Evolutionary conservation across 2,888 invertebrate species (phyloP).

Genomic region (Balanococcus diminutus): DNA sequence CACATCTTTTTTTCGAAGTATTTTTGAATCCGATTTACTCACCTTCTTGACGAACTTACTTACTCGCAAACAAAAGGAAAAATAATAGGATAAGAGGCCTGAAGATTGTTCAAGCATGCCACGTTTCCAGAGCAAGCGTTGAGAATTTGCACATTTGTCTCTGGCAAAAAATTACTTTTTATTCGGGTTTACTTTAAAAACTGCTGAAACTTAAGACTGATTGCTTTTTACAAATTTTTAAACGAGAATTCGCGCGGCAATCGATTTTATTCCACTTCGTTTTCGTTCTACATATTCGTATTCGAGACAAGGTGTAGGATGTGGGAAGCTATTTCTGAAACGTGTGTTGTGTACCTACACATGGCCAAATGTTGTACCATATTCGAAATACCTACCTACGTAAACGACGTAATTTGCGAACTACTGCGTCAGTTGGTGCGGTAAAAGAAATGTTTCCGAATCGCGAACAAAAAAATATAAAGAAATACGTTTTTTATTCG

Average conservation of each 20-base stretch:
- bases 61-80: no score
- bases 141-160: slow-evolving; percentile 47
- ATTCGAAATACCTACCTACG: no score
- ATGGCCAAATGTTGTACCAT: no score
- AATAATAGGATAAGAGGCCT: background rate
- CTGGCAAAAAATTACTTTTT: slow-evolving; percentile 31
- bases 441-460: background rate
- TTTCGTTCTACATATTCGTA: no score
- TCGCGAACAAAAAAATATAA: background rate
- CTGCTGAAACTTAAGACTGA: slow-evolving; percentile 28
- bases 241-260: background rate
- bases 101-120: slow-evolving; percentile 9
- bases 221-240: slow-evolving; percentile 20
- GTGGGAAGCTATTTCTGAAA: background rate
- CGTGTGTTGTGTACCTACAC: background rate
- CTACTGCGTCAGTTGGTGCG: background rate
- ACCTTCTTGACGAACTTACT: no score
- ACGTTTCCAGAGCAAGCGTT: slow-evolving; percentile 38
- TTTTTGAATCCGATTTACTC: no score
- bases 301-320: no score
- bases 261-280: background rate
- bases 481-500: background rate
- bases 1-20: no score
- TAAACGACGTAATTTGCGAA: background rate
- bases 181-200: background rate